Evolutionary conservation across 2,888 invertebrate species (phyloP), one percentile per base, ranked within the genome.

Genomic region (Elysia crispata): DNA sequence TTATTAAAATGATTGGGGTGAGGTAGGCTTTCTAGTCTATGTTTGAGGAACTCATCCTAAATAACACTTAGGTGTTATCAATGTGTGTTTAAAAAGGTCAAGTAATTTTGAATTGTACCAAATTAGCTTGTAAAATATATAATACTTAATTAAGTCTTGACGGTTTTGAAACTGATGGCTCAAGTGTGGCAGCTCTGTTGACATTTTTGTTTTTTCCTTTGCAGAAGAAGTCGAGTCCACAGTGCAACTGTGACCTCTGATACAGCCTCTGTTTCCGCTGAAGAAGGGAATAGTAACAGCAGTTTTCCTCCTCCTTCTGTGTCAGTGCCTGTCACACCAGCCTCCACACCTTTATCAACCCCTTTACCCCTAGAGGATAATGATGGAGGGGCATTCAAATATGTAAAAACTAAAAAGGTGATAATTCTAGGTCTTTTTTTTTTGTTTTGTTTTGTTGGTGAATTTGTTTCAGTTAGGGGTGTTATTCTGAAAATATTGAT

Each of bases 401-500:
- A 97, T 89, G 97, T 97, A 0, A 97, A 97, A 93, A 97, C 97
- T 0, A 98, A 98, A 92, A 97, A 97, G 92, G 94, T 94, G 90
- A 23, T 60, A 83, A 83, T 30, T 1, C 15, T 11, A 60, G 28
- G 11, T 30, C 28, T 75, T 64, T 62, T 69, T 20, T 11, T 28
- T 67, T 60, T 72, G 41, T 74, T 33, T 31, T 23, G 25, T 77
- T n/a, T 66, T 49, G 60, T 77, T 70, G 41, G n/a, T n/a, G 20
- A 8, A 3, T 77, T n/a, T 11, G 50, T 50, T 31, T 67, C n/a
- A n/a, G 41, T 41, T 6, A 41, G 41, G 11, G 3, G 41, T 41
- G 11, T 41, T 41, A 41, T 41, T 41, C 41, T 41, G 41, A 3
- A 41, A 41, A 41, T 41, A 41, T n/a, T 41, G 41, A 41, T 41